Percentiles rank a stretch among this genome's conserved stretches.
phyloP scores from a whole-genome alignment of 1,140 invertebrate genomes.

The Pseudomyrmex sp. region DNA sequence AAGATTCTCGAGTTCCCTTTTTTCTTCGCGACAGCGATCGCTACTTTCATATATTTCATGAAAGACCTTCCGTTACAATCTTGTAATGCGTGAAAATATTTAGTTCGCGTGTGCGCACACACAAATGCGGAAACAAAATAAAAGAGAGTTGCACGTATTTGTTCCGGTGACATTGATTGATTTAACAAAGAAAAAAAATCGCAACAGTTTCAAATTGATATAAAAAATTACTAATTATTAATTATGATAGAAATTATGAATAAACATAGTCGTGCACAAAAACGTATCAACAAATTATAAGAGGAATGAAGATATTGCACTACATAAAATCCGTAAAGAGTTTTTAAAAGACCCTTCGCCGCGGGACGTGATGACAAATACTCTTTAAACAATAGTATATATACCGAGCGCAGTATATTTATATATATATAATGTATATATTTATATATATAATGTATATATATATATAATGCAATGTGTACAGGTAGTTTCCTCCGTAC shows the following conservation, averaged over 20 bases:
- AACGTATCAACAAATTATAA: conserved; percentile 31
- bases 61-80: too few species aligned
- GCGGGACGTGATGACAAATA: conserved; percentile 40
- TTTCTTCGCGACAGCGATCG: not conserved
- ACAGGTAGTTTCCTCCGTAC: too few species aligned
- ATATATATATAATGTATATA: too few species aligned
- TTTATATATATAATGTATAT: too few species aligned
- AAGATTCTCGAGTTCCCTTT: too few species aligned
- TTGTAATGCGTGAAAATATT: too few species aligned
- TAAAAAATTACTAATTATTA: too few species aligned
- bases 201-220: not conserved
- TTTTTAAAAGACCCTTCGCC: conserved; percentile 30
- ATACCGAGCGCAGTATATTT: too few species aligned
- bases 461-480: too few species aligned
- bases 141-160: not conserved
- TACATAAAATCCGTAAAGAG: conserved; percentile 33
- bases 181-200: not conserved
- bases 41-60: too few species aligned
- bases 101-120: too few species aligned
- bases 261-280: not conserved
- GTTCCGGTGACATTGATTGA: not conserved
- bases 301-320: conserved; percentile 58
- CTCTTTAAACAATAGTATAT: conserved; percentile 23
- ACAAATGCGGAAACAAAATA: too few species aligned
- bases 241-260: not conserved